Base-by-base conservation (phyloP, 1,140 invertebrate genomes). In the Eriocheir sinensis region DNA sequence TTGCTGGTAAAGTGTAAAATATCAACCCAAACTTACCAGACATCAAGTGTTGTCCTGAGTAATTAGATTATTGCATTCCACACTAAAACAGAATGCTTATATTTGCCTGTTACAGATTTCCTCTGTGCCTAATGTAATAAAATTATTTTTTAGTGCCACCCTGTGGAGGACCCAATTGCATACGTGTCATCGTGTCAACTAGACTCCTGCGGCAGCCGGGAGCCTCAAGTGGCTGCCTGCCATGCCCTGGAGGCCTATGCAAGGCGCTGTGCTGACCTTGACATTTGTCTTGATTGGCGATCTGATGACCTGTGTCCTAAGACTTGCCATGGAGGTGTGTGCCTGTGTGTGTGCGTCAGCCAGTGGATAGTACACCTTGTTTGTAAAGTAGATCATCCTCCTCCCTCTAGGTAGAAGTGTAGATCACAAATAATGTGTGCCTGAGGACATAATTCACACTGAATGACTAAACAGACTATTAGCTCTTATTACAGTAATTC, bases 241-340 rank as follows among this genome's bases (percentile, higher is more conserved):
- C 96, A 97, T 21, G 97, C 97, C 0, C 96, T 98, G 4, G 97
- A 98, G 96, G 97, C 98, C 3, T 99, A 98, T 96, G 98, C 98
- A 0, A 97, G 97, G 81, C 98, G 98, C 95, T 99, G 98, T 96
- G 97, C 97, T 40, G 96, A 97, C 36, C 97, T 97, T 83, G 98
- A 98, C 15, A 97, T 98, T 0, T 98, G 98, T 96, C 96, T 98
- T 0, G 96, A 97, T 94, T 98, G 98, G 98, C 97, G 98, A 60
- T 96, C 96, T 0, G 96, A 97, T 0, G 96, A 97, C 85, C 89
- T 98, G n/a, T 98, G 98, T 95, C 98, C 98, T 0, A 97, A 97
- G 95, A 96, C 97, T 0, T 98, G 97, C 95, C 96, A 96, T 38
- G 34, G 95, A 80, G 95, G 97, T 96, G 96, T 96, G 96, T 95